Conservation (phyloP, 2,797 vertebrate genomes). For the Falco peregrinus region DNA sequence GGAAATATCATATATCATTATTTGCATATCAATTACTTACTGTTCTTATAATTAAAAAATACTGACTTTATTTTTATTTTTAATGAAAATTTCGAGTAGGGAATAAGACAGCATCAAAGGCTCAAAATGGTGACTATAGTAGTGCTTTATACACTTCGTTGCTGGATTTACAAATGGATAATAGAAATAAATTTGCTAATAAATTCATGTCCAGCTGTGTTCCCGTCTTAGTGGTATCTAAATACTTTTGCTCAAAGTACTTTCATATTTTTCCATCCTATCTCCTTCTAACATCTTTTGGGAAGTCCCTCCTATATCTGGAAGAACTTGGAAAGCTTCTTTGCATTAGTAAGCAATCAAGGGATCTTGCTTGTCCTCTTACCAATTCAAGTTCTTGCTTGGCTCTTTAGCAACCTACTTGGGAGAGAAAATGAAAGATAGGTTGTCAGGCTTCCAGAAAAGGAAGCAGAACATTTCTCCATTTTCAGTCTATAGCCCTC, state of each 20-base stretch:
- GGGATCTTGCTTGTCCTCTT: not conserved
- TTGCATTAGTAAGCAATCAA: not conserved
- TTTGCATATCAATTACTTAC: not conserved
- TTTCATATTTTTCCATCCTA: not conserved
- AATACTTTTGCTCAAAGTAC: not conserved
- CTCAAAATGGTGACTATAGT: not conserved
- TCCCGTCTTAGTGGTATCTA: not conserved
- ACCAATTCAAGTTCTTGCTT: not conserved
- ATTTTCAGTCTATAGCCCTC: not conserved
- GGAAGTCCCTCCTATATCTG: not conserved
- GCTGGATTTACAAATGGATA: not conserved
- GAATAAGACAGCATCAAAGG: not conserved
- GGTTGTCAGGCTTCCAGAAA: not conserved
- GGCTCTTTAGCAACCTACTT: not conserved
- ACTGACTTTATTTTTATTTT: not conserved
- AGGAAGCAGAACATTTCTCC: not conserved
- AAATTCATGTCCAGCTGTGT: not conserved
- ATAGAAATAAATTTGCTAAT: not conserved
- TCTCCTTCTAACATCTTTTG: not conserved
- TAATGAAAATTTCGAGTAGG: not conserved
- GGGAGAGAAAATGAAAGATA: not conserved
- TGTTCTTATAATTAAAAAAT: not conserved
- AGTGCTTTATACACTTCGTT: not conserved
- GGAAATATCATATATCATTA: not conserved
- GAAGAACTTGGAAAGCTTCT: not conserved